Evolutionary conservation across 1,140 invertebrate species (phyloP).

Genomic region (Drosophila sechellia): DNA sequence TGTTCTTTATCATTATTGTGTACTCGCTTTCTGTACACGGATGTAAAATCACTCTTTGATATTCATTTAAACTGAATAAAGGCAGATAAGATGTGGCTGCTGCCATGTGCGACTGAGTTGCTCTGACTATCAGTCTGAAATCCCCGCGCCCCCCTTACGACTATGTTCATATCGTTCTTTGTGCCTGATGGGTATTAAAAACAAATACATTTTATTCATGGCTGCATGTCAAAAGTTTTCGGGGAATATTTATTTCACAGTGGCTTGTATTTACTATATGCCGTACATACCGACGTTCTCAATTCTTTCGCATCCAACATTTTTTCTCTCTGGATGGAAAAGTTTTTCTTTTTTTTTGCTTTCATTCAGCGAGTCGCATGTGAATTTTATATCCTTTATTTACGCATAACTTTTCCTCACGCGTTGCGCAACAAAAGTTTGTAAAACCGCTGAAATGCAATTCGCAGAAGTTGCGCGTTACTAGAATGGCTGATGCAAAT

Average conservation of each 20-base stretch:
- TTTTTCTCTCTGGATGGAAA: slow-evolving; percentile 4
- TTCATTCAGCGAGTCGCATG: slow-evolving; percentile 22
- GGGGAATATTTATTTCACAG: slow-evolving; percentile 23
- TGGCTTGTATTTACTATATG: slow-evolving; percentile 2
- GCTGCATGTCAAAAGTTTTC: slow-evolving; percentile 56
- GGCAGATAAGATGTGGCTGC: slow-evolving; percentile 2
- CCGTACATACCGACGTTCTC: background rate
- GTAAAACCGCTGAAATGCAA: slow-evolving; percentile 31
- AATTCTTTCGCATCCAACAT: background rate
- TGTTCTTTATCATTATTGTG: slow-evolving; percentile 1
- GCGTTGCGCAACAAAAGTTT: slow-evolving; percentile 1
- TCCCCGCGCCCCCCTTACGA: too few species aligned
- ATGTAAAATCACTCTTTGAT: slow-evolving; percentile 10
- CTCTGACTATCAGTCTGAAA: background rate
- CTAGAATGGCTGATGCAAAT: slow-evolving; percentile 18
- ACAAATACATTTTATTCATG: slow-evolving; percentile 62
- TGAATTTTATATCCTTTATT: slow-evolving; percentile 48
- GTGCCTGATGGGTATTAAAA: slow-evolving; percentile 43
- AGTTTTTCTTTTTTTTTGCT: slow-evolving; percentile 11
- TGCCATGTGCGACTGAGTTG: slow-evolving; percentile 3
- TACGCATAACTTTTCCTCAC: slow-evolving; percentile 36
- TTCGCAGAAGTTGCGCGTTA: slow-evolving; percentile 4
- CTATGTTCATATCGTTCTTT: background rate
- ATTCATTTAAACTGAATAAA: slow-evolving; percentile 17
- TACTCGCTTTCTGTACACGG: background rate